Base-by-base conservation (phyloP, 2,113 vertebrate genomes). In the Mustela lutreola region DNA sequence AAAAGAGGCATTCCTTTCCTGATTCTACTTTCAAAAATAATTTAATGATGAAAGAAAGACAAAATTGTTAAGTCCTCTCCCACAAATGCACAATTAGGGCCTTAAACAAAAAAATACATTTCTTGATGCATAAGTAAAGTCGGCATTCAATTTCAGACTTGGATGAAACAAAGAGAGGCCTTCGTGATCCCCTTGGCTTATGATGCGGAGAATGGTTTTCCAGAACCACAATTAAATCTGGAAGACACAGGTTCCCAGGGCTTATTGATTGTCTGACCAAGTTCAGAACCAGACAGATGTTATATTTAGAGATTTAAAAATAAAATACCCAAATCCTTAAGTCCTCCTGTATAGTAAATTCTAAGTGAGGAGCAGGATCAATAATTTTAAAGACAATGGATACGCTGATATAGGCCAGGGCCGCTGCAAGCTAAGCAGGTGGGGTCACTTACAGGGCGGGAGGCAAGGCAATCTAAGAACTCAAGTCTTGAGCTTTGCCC, bases 391-490 rank as follows among this genome's bases (percentile, higher is more conserved):
- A 75, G 89, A 89, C 8, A 7, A 60, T 0, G 60, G 84, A 33
- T 60, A 60, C 18, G 83, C 73, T 63, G 71, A 28, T 3, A 11
- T 7, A 78, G 86, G 79, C 75, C 86, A 81, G 58, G 21, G 21
- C 60, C n/a, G 45, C 89, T 93, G 98, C 96, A 98, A 98, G 95
- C 71, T 94, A 97, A 98, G 96, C 48, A 91, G 94, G 42, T n/a
- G 22, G 95, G 75, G 88, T 98, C 86, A 95, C 87, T 98, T 98
- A 97, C 98, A 84, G 0, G n/a, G 10, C 81, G 4, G 26, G 78
- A 53, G 84, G 42, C 26, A 58, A 4, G n/a, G 97, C 88, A 39
- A 93, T 96, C 94, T 93, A 98, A 97, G 97, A 97, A 97, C 39
- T 39, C 26, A 75, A 36, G 70, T 73, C 75, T 79, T 58, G 75